Base-by-base conservation (phyloP, 1,140 invertebrate genomes). In the Phthorimaea operculella region DNA sequence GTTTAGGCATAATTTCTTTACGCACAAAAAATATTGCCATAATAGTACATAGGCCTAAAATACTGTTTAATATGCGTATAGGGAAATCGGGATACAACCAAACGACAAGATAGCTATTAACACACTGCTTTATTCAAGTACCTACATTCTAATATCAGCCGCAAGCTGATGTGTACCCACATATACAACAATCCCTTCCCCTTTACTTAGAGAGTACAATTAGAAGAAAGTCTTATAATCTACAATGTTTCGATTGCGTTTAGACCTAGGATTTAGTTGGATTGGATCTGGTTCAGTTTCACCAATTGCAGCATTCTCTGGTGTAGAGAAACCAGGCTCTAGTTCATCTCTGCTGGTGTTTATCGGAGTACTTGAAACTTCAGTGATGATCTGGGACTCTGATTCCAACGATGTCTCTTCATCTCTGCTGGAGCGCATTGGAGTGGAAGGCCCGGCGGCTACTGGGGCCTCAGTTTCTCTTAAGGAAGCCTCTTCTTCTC, bases 181-280 rank as follows among this genome's bases (percentile, higher is more conserved):
- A 42, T 42, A 42, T 42, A 42, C 14, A 42, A 42, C 39, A 42
- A 42, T 42, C 14, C 39, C 39, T 42, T 14, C 39, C 39, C 14
- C 39, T 42, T 4, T 42, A 28, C 9, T 42, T 42, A 42, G 9
- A 3, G 14, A 42, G 11, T 42, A 42, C 11, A 42, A 42, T 42
- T 42, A 42, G 39, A 42, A 42, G 39, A n/a, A 42, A 4, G 11
- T 42, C 39, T 42, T 42, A 42, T 42, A 42, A 42, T 42, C 39
- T 42, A 42, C 14, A 14, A 28, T 6, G 6, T 28, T 28, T 6
- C 21, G 21, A 6, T 28, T 28, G 6, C 21, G 21, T 6, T 28
- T 28, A 28, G 21, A 6, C 21, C 21, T 28, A 28, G 21, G 21
- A 28, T 42, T 42, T 42, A 42, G 14, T 42, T 42, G 11, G 39